These are phyloP conservation scores for Onthophagus taurus DNA, from an alignment of 1,140 invertebrate genomes.

Conservation along the genomic window DNA sequence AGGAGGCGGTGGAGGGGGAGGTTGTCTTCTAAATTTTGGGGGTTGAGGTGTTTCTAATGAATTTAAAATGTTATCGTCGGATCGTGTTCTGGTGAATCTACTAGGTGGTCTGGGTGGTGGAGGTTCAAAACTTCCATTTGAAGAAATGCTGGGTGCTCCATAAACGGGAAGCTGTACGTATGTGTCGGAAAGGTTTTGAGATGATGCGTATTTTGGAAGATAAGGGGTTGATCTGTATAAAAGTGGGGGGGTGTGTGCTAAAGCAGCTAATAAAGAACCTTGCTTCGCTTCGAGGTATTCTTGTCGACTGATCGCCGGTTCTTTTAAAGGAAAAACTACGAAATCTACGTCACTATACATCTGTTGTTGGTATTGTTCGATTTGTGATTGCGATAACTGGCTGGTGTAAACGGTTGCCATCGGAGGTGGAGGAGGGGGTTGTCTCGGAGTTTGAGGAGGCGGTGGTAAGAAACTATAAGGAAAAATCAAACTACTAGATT, in stretches of 20 bases:
- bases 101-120: conserved; percentile 44
- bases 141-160: conserved; percentile 43
- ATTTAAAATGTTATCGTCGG: conserved; percentile 70
- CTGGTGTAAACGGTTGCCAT: conserved; percentile 53
- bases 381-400: conserved; percentile 63
- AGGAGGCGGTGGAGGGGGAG: conserved; percentile 65
- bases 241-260: conserved; percentile 52
- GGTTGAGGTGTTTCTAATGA: conserved; percentile 41
- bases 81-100: conserved; percentile 56
- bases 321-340: conserved; percentile 80
- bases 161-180: conserved; percentile 56
- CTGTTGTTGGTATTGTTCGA: conserved; percentile 77
- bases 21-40: conserved; percentile 53
- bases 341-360: conserved; percentile 83
- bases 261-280: conserved; percentile 52
- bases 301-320: conserved; percentile 78
- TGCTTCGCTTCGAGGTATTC: conserved; percentile 82
- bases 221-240: conserved; percentile 73
- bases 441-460: conserved; percentile 38
- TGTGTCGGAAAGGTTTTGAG: conserved; percentile 63
- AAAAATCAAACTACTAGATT: conserved; percentile 46
- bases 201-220: conserved; percentile 61
- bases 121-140: conserved; percentile 46
- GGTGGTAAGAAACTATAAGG: conserved; percentile 49
- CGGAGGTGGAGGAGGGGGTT: conserved; percentile 44